Conservation (phyloP, 2,113 vertebrate species). For the Marmota monax region DNA sequence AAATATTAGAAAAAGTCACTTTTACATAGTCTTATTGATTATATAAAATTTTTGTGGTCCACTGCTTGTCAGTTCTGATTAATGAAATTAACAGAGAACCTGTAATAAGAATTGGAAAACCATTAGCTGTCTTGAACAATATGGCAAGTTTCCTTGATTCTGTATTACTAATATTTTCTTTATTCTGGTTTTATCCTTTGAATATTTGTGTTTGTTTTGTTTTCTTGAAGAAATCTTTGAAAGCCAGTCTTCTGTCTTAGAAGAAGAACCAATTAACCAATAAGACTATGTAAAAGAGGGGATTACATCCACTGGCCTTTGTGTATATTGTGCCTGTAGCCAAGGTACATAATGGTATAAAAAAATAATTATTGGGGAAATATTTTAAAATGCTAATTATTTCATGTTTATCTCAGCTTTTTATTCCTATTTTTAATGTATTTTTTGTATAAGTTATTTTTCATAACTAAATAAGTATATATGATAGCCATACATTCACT, state of each 20-base stretch:
- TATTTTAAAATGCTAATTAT: not conserved
- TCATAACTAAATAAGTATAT: not conserved
- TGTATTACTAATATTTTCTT: not conserved
- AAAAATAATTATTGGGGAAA: not conserved
- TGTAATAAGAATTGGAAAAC: not conserved
- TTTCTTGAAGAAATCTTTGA: slow-evolving; percentile 44
- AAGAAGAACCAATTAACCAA: not conserved
- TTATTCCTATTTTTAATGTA: not conserved
- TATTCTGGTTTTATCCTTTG: not conserved
- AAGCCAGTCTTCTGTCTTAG: not conserved
- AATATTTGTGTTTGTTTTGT: not conserved
- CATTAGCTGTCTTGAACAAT: not conserved
- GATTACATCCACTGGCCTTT: not conserved
- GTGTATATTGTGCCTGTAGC: not conserved
- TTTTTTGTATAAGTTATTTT: not conserved
- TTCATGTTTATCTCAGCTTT: not conserved
- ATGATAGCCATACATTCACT: not conserved
- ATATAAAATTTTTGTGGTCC: not conserved
- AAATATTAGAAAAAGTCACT: not conserved
- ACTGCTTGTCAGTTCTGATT: not conserved
- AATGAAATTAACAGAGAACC: not conserved
- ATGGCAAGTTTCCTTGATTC: not conserved
- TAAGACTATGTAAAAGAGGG: not conserved
- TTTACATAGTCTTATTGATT: not conserved
- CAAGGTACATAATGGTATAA: not conserved